Conservation (phyloP, 2,113 vertebrate species). For the Lipophrys pholis region DNA sequence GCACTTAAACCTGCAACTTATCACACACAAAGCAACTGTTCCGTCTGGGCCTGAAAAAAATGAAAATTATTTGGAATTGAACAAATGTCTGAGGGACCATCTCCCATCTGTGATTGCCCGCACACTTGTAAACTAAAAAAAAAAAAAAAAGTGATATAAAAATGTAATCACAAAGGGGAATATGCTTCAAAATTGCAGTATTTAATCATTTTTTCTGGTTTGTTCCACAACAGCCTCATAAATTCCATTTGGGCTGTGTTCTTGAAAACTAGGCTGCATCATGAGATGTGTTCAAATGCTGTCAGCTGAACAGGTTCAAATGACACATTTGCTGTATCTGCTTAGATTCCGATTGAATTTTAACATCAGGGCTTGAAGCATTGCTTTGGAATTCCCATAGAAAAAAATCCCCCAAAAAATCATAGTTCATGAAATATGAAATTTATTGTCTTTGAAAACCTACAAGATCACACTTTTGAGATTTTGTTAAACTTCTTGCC, state of each 20-base stretch:
- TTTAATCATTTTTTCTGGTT: constrained; percentile 17
- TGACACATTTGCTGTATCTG: constrained; percentile 5
- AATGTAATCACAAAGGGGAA: constrained; percentile 10
- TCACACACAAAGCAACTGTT: constrained; percentile 12
- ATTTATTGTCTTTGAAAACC: too few species aligned
- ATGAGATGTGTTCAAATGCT: constrained; percentile 5
- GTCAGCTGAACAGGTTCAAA: constrained; percentile 12
- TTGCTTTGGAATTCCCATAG: too few species aligned
- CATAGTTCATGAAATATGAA: too few species aligned
- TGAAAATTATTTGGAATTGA: not conserved
- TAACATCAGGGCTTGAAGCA: too few species aligned
- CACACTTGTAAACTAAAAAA: constrained; percentile 25
- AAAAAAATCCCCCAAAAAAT: too few species aligned
- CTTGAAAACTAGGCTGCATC: not conserved
- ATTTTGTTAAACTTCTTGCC: too few species aligned
- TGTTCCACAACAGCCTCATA: constrained; percentile 28
- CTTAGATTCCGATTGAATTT: too few species aligned
- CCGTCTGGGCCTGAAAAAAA: not conserved
- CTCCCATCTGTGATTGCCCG: constrained; percentile 17
- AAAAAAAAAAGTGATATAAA: not conserved
- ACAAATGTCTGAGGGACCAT: not conserved
- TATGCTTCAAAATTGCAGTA: constrained; percentile 15
- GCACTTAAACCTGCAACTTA: not conserved
- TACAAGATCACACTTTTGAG: too few species aligned
- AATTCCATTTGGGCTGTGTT: constrained; percentile 12